Percentiles rank a stretch among this genome's conserved stretches.
Evolutionary conservation across 2,888 invertebrate genomes (phyloP).

Genomic region (Clanis bilineata): DNA sequence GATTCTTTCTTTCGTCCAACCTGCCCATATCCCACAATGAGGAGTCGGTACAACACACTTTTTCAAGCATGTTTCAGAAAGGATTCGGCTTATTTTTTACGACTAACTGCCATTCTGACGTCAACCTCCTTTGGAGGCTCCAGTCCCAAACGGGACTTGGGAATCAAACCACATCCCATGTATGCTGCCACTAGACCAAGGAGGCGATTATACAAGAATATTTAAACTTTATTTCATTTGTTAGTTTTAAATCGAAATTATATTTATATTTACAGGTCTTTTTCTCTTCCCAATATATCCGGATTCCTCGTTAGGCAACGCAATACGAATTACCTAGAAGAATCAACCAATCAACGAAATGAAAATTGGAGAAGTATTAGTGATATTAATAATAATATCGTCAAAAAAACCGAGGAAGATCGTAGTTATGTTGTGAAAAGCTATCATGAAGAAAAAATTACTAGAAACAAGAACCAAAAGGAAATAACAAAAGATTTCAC

Average conservation of each 20-base stretch:
- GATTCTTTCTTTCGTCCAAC: background rate
- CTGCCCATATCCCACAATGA: no score
- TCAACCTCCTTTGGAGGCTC: no score
- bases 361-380: background rate
- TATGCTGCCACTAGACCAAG: no score
- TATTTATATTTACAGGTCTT: background rate
- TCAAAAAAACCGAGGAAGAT: background rate
- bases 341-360: background rate
- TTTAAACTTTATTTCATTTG: background rate
- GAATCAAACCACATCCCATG: no score
- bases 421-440: background rate
- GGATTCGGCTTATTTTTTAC: no score
- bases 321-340: background rate
- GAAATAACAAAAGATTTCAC: background rate
- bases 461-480: background rate
- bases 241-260: background rate
- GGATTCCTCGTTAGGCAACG: background rate
- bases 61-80: no score
- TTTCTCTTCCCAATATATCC: background rate
- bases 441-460: background rate
- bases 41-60: no score
- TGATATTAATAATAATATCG: background rate
- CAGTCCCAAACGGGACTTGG: no score
- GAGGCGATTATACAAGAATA: background rate
- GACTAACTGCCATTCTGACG: no score